phyloP scores from a whole-genome alignment of 2,888 invertebrate species.

The Coenonympha arcania region DNA sequence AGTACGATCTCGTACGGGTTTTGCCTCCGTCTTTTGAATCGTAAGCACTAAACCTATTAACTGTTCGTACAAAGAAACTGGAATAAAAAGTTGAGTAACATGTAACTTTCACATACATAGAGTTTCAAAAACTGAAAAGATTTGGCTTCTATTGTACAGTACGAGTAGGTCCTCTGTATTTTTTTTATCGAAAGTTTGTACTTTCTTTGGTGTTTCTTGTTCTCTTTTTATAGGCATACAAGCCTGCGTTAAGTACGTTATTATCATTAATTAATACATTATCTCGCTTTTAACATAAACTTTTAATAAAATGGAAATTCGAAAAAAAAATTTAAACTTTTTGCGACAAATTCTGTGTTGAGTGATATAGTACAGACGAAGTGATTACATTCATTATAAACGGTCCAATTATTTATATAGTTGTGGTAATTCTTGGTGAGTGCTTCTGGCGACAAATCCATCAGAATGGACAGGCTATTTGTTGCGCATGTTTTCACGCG shows the following conservation, averaged over 20 bases:
- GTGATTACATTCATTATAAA: conserved; percentile 10
- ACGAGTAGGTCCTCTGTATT: neutral
- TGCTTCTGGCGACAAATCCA: conserved; percentile 69
- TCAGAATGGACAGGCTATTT: conserved; percentile 71
- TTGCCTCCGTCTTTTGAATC: conserved; percentile 32
- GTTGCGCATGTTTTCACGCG: conserved; percentile 69
- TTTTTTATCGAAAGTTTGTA: neutral
- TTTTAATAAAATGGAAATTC: neutral
- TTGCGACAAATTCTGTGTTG: neutral
- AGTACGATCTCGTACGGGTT: conserved; percentile 45
- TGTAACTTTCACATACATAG: neutral
- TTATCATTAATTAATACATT: too few relatives aligned
- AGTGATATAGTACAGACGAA: neutral
- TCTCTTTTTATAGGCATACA: too few relatives aligned
- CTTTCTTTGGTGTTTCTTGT: neutral
- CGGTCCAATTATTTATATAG: conserved; percentile 25
- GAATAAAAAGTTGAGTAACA: neutral
- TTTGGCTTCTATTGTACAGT: neutral
- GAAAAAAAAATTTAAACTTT: neutral
- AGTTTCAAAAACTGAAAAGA: neutral
- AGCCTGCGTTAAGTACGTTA: too few relatives aligned
- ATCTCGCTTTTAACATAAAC: neutral
- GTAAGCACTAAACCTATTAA: conserved; percentile 11
- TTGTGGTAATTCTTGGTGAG: conserved; percentile 43
- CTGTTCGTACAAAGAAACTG: neutral